These are phyloP conservation scores for Nebria brevicollis DNA, from an alignment of 2,888 invertebrate species.

Conservation along the genomic window DNA sequence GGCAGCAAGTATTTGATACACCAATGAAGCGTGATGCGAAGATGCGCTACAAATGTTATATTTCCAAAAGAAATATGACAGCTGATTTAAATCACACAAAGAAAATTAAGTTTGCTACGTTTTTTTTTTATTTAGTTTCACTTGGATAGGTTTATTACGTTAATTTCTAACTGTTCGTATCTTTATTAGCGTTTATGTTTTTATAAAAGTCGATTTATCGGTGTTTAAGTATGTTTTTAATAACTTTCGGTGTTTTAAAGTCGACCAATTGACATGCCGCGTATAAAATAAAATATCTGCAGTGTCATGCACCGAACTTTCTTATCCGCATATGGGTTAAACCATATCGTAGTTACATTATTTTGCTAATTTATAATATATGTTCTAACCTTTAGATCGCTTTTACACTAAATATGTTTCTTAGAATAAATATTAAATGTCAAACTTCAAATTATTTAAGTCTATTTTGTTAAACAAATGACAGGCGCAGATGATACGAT, in stretches of 20 bases:
- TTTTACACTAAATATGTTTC: too few relatives aligned
- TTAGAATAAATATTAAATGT: too few relatives aligned
- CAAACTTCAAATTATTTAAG: too few relatives aligned
- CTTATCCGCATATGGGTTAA: too few relatives aligned
- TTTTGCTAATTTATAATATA: too few relatives aligned
- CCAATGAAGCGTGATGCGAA: constrained; percentile 13
- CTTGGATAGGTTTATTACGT: background rate
- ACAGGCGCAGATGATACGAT: too few relatives aligned
- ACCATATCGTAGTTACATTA: too few relatives aligned
- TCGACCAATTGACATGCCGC: too few relatives aligned
- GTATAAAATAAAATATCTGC: too few relatives aligned
- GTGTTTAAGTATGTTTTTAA: background rate
- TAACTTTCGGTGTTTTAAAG: background rate
- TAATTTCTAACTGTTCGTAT: background rate
- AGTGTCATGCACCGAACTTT: too few relatives aligned
- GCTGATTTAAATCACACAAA: constrained; percentile 5
- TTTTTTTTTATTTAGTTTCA: background rate
- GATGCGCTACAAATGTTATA: background rate
- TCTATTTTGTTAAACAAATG: too few relatives aligned
- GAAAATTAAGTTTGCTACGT: background rate
- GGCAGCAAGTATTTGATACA: background rate
- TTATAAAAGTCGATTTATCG: background rate
- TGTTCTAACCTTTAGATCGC: too few relatives aligned
- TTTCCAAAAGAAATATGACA: constrained; percentile 4
- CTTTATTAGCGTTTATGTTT: background rate